Conservation (phyloP, 2,797 vertebrate species). For the Scyliorhinus canicula region DNA sequence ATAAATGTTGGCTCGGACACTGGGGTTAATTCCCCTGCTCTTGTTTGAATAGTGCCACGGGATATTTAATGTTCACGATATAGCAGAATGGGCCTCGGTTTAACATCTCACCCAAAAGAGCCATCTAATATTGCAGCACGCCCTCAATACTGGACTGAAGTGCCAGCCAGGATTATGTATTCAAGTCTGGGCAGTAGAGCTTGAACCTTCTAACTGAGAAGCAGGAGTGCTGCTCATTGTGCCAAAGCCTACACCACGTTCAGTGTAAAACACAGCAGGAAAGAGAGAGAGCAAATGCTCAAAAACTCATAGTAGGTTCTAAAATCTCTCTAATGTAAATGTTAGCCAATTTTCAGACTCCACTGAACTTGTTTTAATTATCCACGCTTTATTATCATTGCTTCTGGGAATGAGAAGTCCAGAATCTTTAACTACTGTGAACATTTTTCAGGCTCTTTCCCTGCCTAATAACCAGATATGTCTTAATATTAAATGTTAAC, state of each 20-base stretch:
- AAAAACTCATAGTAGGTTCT: not conserved
- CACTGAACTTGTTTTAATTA: too few relatives aligned
- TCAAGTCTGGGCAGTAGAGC: not conserved
- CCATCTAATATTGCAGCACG: not conserved
- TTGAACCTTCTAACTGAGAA: not conserved
- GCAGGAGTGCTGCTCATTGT: not conserved
- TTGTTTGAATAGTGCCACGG: not conserved
- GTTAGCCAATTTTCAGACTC: not conserved
- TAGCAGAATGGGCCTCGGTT: not conserved
- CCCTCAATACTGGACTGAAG: not conserved
- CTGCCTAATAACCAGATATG: not conserved
- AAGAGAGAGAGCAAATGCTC: not conserved
- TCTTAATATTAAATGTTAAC: not conserved
- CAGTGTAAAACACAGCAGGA: not conserved
- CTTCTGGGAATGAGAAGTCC: not conserved
- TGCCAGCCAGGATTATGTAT: not conserved
- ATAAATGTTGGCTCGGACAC: not conserved
- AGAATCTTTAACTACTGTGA: not conserved
- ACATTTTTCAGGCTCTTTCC: not conserved
- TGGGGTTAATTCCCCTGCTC: not conserved
- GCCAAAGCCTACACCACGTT: not conserved
- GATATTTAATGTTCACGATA: not conserved
- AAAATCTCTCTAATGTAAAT: not conserved
- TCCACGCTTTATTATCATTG: not conserved
- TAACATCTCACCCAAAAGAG: not conserved